phyloP scores from a whole-genome alignment of 2,888 invertebrate genomes.

The Clanis bilineata region DNA sequence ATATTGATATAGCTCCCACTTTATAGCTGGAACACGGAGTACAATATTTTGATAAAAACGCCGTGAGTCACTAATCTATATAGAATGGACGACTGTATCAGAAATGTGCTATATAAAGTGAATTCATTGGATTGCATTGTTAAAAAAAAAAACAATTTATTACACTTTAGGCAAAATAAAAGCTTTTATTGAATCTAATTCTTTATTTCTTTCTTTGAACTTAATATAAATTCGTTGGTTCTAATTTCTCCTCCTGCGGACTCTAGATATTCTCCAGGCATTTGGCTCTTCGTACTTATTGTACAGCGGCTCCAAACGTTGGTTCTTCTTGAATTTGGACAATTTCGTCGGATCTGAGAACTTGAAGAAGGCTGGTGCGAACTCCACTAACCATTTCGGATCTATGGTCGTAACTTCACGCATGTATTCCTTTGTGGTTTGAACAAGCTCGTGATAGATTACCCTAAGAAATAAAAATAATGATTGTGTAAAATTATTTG shows the following conservation, averaged over 20 bases:
- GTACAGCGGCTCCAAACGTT: constrained; percentile 97
- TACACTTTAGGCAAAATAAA: background rate
- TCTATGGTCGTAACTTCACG: constrained; percentile 98
- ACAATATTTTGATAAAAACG: no score
- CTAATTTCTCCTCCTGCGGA: constrained; percentile 93
- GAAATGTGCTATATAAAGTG: no score
- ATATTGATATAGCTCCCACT: no score
- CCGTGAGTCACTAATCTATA: no score
- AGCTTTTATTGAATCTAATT: background rate
- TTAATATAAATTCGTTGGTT: background rate
- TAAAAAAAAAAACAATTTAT: no score
- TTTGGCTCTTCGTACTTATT: constrained; percentile 99
- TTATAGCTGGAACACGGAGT: no score
- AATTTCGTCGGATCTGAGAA: constrained; percentile 99
- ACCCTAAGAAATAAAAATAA: constrained; percentile 85
- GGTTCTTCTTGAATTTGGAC: constrained; percentile 99
- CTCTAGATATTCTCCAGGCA: constrained; percentile 98
- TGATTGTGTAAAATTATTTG: background rate
- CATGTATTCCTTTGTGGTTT: constrained; percentile 99
- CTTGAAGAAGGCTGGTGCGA: constrained; percentile 99
- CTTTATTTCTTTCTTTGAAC: background rate
- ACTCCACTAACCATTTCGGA: constrained; percentile 99
- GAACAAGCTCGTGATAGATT: constrained; percentile 98
- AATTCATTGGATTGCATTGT: no score
- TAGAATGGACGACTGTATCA: no score